Evolutionary conservation across 2,888 invertebrate species (phyloP).

Genomic region (Metacarcinus magister): DNA sequence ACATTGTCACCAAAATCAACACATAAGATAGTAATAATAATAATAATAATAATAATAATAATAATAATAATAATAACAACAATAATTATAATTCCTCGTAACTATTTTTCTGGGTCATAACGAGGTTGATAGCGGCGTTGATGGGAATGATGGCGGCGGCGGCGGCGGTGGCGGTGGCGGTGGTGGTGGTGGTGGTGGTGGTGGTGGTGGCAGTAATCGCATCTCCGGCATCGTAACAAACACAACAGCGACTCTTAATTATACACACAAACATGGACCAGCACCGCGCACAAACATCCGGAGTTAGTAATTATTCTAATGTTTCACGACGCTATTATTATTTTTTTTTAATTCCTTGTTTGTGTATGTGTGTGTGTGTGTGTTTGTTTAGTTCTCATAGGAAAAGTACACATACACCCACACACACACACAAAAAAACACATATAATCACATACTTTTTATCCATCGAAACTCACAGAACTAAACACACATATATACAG

Average conservation of each 20-base stretch:
- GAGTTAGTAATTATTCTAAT: neutral
- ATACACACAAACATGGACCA: neutral
- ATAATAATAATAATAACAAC: constrained; percentile 60
- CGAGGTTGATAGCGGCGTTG: neutral
- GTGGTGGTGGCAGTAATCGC: neutral
- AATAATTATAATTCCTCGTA: constrained; percentile 44
- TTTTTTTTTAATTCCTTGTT: neutral
- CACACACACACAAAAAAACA: neutral
- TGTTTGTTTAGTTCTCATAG: neutral
- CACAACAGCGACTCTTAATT: constrained; percentile 33
- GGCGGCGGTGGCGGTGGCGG: neutral
- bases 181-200: neutral
- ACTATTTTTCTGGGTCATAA: neutral
- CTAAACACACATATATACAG: too few species aligned
- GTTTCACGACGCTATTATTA: neutral
- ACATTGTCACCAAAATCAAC: too few species aligned
- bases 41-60: constrained; percentile 51
- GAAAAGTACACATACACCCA: too few species aligned
- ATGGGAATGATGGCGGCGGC: neutral
- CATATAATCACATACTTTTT: neutral
- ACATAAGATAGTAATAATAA: neutral
- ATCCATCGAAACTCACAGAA: too few species aligned
- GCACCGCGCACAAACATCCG: neutral
- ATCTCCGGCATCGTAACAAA: constrained; percentile 16
- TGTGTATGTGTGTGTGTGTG: constrained; percentile 50